Base-by-base conservation (phyloP, 2,888 invertebrate species). In the Thumatha senex region DNA sequence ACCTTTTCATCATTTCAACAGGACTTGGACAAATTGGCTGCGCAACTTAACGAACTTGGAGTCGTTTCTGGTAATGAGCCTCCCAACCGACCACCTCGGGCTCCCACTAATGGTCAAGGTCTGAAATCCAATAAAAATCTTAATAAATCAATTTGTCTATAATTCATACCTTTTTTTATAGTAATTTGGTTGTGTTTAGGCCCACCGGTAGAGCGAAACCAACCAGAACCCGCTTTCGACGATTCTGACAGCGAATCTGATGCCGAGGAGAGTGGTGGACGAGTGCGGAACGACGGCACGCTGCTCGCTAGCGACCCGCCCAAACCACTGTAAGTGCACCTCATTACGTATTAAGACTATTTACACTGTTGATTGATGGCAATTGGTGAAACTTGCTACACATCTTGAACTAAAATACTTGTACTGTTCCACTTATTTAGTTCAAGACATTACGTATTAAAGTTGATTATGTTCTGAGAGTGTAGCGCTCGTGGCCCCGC, bases 21-120 rank as follows among this genome's bases (percentile, higher is more conserved):
- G 98, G 98, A 99, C 92, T 94, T 99, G 93, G 99, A 99, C 92
- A 96, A 96, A 84, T 92, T 99, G 84, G 99, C 98, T 62, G 98
- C 97, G 78, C 98, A 99, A 90, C 94, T 99, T 82, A 98, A 97
- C 92, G 97, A 98, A 92, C 93, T 99, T 81, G 98, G 97, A 73
- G 95, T 96, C 76, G 95, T 95, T 73, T 94, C 94, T 60, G 94
- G 95, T 64, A 95, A 95, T 69, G 96, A 96, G 64, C 93, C 96
- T 67, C 95, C 91, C 0, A 89, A 87, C 57, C 75, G 87, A 61
- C 91, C 89, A 14, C 91, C 89, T 40, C 80, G 86, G 11, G 92
- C 89, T 7, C 91, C 87, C 9, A 86, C 89, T 53, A 91, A 86
- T 58, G 91, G 91, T 59, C 91, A 91, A 84, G 91, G 91, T 91